Conservation (phyloP, 1,140 invertebrate species). For the Pectinophora gossypiella region DNA sequence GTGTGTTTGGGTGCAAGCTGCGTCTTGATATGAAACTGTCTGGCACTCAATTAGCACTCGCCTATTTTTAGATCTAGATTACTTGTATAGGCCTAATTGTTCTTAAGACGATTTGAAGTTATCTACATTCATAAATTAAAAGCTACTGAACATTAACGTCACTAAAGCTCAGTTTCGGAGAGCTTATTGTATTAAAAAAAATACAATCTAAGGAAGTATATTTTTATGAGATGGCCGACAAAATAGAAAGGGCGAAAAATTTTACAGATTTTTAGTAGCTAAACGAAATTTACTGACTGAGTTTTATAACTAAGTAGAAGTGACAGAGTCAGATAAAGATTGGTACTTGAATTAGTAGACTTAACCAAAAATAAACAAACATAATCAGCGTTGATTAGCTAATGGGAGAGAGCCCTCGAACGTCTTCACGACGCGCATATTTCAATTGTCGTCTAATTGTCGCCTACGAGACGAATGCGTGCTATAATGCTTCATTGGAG, state of each 20-base stretch:
- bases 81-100: too few relatives aligned
- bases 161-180: too few relatives aligned
- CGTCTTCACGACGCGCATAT: constrained; percentile 40
- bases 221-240: too few relatives aligned
- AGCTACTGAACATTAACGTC: too few relatives aligned
- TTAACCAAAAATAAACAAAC: constrained; percentile 37
- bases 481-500: constrained; percentile 25
- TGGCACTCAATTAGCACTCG: constrained; percentile 44
- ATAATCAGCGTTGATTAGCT: constrained; percentile 40
- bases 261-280: too few relatives aligned
- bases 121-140: too few relatives aligned
- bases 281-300: too few relatives aligned
- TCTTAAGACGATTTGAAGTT: too few relatives aligned
- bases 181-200: not conserved
- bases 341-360: not conserved
- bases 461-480: constrained; percentile 30
- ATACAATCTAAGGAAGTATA: not conserved
- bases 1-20: constrained; percentile 22
- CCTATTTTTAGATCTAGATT: constrained; percentile 7
- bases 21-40: constrained; percentile 45
- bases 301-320: too few relatives aligned
- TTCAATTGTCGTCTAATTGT: constrained; percentile 55
- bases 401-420: constrained; percentile 34
- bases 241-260: too few relatives aligned
- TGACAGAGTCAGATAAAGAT: too few relatives aligned